Base-by-base conservation (phyloP, 2,888 invertebrate genomes). In the Allolobophora icterica region DNA sequence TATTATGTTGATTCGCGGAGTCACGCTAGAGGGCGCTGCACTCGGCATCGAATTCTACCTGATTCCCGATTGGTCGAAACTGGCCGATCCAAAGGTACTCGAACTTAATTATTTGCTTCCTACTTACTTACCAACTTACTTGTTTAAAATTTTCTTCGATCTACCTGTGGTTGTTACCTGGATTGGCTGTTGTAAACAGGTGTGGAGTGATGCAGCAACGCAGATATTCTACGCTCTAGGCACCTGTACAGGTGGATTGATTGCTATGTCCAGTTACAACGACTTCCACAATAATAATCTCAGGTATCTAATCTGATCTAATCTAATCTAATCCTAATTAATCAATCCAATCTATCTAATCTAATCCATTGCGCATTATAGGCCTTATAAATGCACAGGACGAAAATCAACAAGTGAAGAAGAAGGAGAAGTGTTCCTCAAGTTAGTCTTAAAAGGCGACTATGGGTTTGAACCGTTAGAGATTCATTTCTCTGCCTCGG, bases 21-120 rank as follows among this genome's bases (percentile, higher is more conserved):
- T 91, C 58, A 93, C 92, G 8, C 91, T 93, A 84, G 92, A 92
- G 40, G 93, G 93, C 6, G 97, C 98, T 0, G 93, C 93, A 24
- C 96, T 97, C 4, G 98, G 98, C 0, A 96, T 97, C 45, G 92
- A 96, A 42, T 97, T 97, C 95, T 98, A 97, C 94, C 95, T 98
- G 40, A 96, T 96, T 13, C 98, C 98, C 0, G 96, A 97, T 89
- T 97, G 97, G 96, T 96, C 96, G 0, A 96, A 96, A 89, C 95
- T 98, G 34, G 89, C 83, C 35, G 91, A 92, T 33, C 58, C 93
- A 33, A 89, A 90, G 91, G 95, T 95, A 93, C 4, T 52, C 11
- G 21, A 24, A 11, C 8, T 17, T 42, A 13, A 4, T 17, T 42
- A 42, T 42, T 42, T 13, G 13, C 5, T 24, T 52, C 21, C 24